Evolutionary conservation across 2,888 invertebrate species (phyloP), one percentile per base, ranked within the genome.

Genomic region (Euplexia lucipara): DNA sequence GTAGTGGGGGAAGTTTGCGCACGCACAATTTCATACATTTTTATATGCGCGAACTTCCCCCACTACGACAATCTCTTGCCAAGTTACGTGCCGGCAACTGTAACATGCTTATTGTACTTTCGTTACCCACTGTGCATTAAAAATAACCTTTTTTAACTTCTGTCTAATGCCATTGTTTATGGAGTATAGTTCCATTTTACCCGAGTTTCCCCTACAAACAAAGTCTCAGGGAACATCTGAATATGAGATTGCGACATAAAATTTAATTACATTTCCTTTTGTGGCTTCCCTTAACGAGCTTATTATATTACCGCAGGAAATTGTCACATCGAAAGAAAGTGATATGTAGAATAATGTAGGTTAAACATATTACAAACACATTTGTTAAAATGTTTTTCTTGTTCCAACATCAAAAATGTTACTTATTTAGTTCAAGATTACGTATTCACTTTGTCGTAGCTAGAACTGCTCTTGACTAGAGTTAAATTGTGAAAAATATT

Each of bases 231-330:
- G 14, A 34, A 9, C 5, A 47, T 73, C 47, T 30, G 14, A 37
- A 26, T 34, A 49, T n/a, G 32, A 9, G 41, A 16, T 26, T 30
- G 42, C 47, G 30, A 52, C 42, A 52, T 39, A 52, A n/a, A 7
- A 37, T 47, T 57, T 30, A 42, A 30, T 73, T 34, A 44, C 14
- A 16, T 37, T 52, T 48, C 20, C 26, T 9, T 39, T 20, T 34
- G 45, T 22, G 51, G 30, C 10, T 35, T 22, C n/a, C 6, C 34
- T 5, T 22, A 9, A 35, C 9, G 22, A 9, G 20, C 35, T 26
- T 35, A 34, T 32, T 47, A 39, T 16, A 16, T 44, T 37, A 9
- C 7, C 16, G 9, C 26, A 44, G 18, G 30, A 42, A 44, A 35
- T 34, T 6, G 26, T 57, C 39, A 2, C n/a, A 34, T 20, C 22